Evolutionary conservation across 1,140 invertebrate genomes (phyloP), one percentile per base, ranked within the genome.

Genomic region (Zaprionus lachaisei): DNA sequence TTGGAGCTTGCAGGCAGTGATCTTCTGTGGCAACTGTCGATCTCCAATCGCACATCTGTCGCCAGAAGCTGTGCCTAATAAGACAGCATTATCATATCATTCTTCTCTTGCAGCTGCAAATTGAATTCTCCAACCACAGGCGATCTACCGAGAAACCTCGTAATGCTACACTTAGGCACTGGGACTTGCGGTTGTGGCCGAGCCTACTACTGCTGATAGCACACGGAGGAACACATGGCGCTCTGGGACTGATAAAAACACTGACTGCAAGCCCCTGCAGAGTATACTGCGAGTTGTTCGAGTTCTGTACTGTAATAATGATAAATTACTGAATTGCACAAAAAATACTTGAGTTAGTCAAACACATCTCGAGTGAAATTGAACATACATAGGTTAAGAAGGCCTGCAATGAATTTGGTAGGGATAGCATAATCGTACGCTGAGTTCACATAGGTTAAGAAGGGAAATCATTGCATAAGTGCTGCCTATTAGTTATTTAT

Each of bases 151-250:
- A 14, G 9, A 20, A 58, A 17, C 54, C 57, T 20, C 41, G 41
- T 57, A 75, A 75, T 75, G 34, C 58, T 63, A 57, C 51, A 74
- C 38, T 74, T 68, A 74, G 72, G 49, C 72, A 69, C 71, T 73
- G 26, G 24, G 41, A 54, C 38, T 75, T 75, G 72, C 67, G 72
- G 72, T 75, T 58, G 58, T n/a, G 51, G 72, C 51, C 28, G 22
- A 44, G 58, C 22, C 57, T n/a, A 38, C 51, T 26, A 28, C 31
- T 58, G 49, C 65, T 60, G 66, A 75, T 70, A 75, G 31, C 67
- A 70, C 20, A 14, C 34, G 34, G 24, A 64, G 54, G 28, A 64
- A 58, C 72, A 75, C 72, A 75, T 75, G 72, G 72, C 54, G 67
- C 51, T 64, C 41, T 17, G 22, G 7, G 1, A 14, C 47, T 71